Evolutionary conservation across 1,140 invertebrate species (phyloP).

Genomic region (Papilio xuthus): DNA sequence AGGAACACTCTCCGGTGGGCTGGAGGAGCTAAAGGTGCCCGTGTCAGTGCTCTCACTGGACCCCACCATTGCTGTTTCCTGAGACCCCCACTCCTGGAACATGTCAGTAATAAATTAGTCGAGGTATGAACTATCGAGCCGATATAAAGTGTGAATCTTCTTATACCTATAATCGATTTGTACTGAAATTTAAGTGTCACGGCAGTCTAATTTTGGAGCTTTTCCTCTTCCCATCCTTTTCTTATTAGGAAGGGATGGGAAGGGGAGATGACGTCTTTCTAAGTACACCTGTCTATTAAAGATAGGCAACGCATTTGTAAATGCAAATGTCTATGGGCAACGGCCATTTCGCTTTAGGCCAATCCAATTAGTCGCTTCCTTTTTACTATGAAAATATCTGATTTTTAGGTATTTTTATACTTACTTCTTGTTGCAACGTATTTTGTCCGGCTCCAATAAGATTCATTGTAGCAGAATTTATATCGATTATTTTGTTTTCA

Average conservation of each 20-base stretch:
- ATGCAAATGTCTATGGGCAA: too few relatives aligned
- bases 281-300: too few relatives aligned
- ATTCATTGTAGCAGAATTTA: conserved; percentile 72
- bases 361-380: too few relatives aligned
- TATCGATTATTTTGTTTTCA: conserved; percentile 72
- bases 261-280: too few relatives aligned
- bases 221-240: too few relatives aligned
- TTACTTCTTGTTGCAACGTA: conserved; percentile 61
- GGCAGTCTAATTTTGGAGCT: too few relatives aligned
- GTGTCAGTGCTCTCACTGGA: conserved; percentile 75
- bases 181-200: too few relatives aligned
- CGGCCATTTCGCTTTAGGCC: too few relatives aligned
- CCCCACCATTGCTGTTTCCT: conserved; percentile 73
- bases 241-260: too few relatives aligned
- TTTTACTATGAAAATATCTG: too few relatives aligned
- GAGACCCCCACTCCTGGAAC: conserved; percentile 66
- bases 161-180: too few relatives aligned
- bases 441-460: conserved; percentile 66
- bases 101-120: background rate
- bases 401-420: conserved; percentile 1
- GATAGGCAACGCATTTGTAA: too few relatives aligned
- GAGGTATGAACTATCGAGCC: background rate
- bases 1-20: conserved; percentile 70
- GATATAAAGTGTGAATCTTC: background rate
- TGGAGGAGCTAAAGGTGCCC: conserved; percentile 72